A percentile compares a stretch with the other conserved stretches of the same genome.
phyloP scores from a whole-genome alignment of 2,797 vertebrate species.

The Pseudochaenichthys georgianus region DNA sequence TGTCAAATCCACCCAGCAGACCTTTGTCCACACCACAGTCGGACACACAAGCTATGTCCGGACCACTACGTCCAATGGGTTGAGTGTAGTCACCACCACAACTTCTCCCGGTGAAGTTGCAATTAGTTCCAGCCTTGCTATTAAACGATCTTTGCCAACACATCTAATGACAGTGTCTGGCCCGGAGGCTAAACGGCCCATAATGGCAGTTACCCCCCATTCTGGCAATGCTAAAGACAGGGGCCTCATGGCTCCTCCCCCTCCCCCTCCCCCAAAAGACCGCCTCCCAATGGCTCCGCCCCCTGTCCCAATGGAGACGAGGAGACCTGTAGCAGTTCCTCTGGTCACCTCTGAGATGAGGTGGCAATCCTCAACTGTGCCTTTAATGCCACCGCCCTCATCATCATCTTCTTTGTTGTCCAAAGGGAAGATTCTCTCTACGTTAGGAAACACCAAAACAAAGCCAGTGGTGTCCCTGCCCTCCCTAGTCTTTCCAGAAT shows the following conservation, averaged over 20 bases:
- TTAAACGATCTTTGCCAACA: conserved; percentile 86
- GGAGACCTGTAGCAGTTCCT: conserved; percentile 71
- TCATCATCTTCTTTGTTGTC: conserved; percentile 55
- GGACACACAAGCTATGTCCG: conserved; percentile 86
- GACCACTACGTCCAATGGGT: conserved; percentile 85
- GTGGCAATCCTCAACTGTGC: conserved; percentile 68
- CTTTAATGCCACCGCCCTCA: conserved; percentile 70
- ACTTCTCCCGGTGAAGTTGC: conserved; percentile 10
- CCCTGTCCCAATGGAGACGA: conserved; percentile 74
- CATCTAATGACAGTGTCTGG: conserved; percentile 70
- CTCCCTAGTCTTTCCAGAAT: conserved; percentile 76
- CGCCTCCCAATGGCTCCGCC: conserved; percentile 75
- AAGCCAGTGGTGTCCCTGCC: conserved; percentile 71
- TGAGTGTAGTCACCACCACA: conserved; percentile 71
- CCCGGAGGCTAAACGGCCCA: conserved; percentile 89
- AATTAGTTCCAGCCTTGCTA: conserved; percentile 55
- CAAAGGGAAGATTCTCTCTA: conserved; percentile 73
- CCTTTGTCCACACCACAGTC: conserved; percentile 89
- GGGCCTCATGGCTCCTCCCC: conserved; percentile 79
- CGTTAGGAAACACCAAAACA: conserved; percentile 64
- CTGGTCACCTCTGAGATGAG: conserved; percentile 68
- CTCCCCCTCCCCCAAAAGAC: conserved; percentile 76
- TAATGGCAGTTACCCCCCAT: conserved; percentile 78
- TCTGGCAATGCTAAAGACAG: conserved; percentile 77
- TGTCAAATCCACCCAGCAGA: conserved; percentile 86